These are phyloP conservation scores for Myiozetetes cayanensis DNA, from an alignment of 2,113 vertebrate species.

Conservation along the genomic window DNA sequence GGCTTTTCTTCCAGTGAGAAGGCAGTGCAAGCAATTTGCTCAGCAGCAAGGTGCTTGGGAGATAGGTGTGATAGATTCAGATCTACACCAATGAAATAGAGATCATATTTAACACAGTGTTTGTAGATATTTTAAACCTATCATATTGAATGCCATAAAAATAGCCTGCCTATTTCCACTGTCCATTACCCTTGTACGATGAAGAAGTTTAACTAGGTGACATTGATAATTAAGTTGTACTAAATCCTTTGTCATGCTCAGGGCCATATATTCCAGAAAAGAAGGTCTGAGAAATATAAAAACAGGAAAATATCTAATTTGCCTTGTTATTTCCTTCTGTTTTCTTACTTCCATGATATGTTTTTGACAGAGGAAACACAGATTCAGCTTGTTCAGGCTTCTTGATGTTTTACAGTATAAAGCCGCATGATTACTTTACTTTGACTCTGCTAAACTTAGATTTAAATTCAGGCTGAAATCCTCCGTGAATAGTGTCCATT, in stretches of 20 bases:
- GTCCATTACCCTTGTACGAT: neutral
- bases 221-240: neutral
- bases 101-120: neutral
- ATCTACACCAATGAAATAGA: neutral
- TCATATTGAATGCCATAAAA: neutral
- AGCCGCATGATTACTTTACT: accelerated
- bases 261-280: neutral
- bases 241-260: neutral
- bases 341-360: neutral
- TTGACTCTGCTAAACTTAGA: neutral
- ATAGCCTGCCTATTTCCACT: neutral
- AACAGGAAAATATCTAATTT: neutral
- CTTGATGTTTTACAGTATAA: neutral
- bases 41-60: neutral
- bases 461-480: neutral
- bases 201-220: neutral
- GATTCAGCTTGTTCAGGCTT: neutral
- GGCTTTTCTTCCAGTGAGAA: neutral
- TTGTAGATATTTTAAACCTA: neutral
- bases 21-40: neutral
- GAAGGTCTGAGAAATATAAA: neutral
- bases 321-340: neutral
- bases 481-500: neutral
- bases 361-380: neutral
- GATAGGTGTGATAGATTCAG: neutral